Base-by-base conservation (phyloP, 2,113 vertebrate genomes). In the Melanocharis versteri region DNA sequence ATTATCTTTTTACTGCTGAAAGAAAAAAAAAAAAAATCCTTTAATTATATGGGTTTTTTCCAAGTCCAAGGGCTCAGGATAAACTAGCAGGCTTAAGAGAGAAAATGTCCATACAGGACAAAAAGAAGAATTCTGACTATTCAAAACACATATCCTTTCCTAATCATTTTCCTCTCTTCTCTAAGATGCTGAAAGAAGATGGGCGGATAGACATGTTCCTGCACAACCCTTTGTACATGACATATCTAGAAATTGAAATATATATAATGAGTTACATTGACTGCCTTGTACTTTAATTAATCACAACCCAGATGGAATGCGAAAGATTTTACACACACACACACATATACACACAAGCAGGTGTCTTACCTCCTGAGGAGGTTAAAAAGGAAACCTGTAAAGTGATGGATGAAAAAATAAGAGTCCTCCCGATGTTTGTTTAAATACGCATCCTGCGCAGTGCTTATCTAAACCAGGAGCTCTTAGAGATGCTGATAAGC, bases 1-100 rank as follows among this genome's bases (percentile, higher is more conserved):
- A 79, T 87, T 94, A 71, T 61, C 19, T 61, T 94, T 95, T 82
- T 89, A 79, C 60, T 94, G 61, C 61, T 89, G 81, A 66, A 87
- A 95, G 61, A 14, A 83, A 77, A 91, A 54, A 51, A 83, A 47
- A 83, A 71, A 72, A 60, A 83, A 66, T 53, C 37, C 15, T 88
- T 69, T 87, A 73, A 83, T 91, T 23, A 83, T 61, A 76, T 7
- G 10, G 21, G 11, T 2, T 45, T 73, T 87, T 84, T 87, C 58
- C 22, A 57, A 65, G 42, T 66, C 54, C 33, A 13, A n/a, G 31
- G 23, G n/a, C 60, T 83, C 33, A 69, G 81, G 78, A 85, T 76
- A 90, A 89, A 85, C 23, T 33, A 66, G 8, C 23, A 54, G 14
- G 60, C 15, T 48, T 68, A 76, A 71, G 89, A 47, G 90, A 75